Evolutionary conservation across 2,888 invertebrate genomes (phyloP), one percentile per base, ranked within the genome.

Genomic region (Linyphia triangularis): DNA sequence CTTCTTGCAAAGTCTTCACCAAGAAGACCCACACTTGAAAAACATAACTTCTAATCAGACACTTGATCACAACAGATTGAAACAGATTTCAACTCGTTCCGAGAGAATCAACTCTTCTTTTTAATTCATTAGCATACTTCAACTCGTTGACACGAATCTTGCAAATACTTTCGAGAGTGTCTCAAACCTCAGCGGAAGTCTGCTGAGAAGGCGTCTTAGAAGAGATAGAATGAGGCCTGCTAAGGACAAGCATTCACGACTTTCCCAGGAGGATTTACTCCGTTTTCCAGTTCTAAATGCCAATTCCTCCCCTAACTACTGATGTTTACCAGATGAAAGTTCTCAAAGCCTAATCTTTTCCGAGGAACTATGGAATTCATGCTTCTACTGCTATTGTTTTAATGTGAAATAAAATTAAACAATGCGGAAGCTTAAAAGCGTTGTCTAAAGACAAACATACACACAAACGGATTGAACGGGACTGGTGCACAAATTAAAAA

Each of bases 61-160:
- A 10, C 26, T 37, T 24, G 24, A 72, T 16, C 40, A 72, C 24
- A 72, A 51, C 24, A 24, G 40, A 72, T 24, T 26, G 2, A 51
- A 72, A 51, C 24, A 24, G 40, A 72, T 24, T 26, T 1, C 26
- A 26, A 26, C 22, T 24, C 70, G 9, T 24, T 24, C 22, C 7
- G 24, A 51, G 57, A 16, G 57, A 26, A 63, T n/a, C 57, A 43
- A 43, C 26, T 26, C 13, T 43, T 72, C 43, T 51, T 84, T 81
- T 67, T 72, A 82, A 82, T 61, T 82, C 82, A 65, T 84, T 84
- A 84, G 37, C 57, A 67, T 65, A 75, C 75, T 84, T 75, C 65
- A 84, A 84, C 51, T 65, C 67, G 51, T 75, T 67, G 75, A 26
- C 37, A 59, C 33, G 69, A 57, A 84, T 84, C 63, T 73, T 43